Evolutionary conservation across 1,140 invertebrate species (phyloP).

Genomic region (Dinoponera quadriceps): DNA sequence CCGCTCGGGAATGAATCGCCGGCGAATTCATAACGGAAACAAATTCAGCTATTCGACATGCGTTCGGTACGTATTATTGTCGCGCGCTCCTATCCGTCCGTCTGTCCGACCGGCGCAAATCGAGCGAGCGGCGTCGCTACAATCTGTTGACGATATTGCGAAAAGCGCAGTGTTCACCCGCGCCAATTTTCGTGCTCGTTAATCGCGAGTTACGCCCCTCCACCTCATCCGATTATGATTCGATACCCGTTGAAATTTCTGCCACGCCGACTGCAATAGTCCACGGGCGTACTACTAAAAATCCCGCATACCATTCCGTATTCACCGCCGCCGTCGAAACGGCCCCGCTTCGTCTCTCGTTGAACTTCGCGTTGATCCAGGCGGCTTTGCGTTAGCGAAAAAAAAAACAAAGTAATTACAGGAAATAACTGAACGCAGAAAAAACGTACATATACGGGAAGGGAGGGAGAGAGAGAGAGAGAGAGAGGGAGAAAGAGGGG

Average conservation of each 20-base stretch:
- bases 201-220: constrained; percentile 50
- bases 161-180: constrained; percentile 37
- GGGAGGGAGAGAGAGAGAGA: neutral
- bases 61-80: constrained; percentile 22
- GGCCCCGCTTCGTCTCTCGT: neutral
- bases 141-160: constrained; percentile 54
- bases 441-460: neutral
- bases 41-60: constrained; percentile 16
- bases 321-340: neutral
- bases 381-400: neutral
- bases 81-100: neutral
- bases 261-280: constrained; percentile 19
- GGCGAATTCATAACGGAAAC: constrained; percentile 32
- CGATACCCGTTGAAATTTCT: constrained; percentile 56
- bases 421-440: constrained; percentile 1
- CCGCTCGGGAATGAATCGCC: constrained; percentile 30
- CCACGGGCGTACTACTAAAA: constrained; percentile 21
- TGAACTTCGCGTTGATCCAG: neutral
- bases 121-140: constrained; percentile 9
- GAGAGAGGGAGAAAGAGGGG: constrained; percentile 15
- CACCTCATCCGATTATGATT: constrained; percentile 55
- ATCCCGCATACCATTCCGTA: neutral
- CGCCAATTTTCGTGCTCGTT: constrained; percentile 59
- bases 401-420: neutral
- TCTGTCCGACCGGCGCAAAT: constrained; percentile 14